These are phyloP conservation scores for Euborellia annulipes DNA, from an alignment of 1,140 invertebrate species.

Conservation along the genomic window DNA sequence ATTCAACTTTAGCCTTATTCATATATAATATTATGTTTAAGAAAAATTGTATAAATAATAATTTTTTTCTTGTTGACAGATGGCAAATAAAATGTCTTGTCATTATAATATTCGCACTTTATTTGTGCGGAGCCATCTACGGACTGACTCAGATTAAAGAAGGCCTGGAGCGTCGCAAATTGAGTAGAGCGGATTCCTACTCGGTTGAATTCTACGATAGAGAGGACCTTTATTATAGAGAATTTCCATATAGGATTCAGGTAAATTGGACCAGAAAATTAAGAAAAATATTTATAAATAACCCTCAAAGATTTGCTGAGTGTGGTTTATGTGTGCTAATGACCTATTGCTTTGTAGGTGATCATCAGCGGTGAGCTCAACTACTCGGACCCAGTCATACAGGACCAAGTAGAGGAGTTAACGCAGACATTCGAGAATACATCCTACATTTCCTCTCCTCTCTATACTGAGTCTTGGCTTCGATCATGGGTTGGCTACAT, in stretches of 20 bases:
- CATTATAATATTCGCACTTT: constrained; percentile 61
- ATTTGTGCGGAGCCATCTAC: constrained; percentile 72
- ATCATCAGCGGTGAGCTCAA: constrained; percentile 69
- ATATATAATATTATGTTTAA: no score
- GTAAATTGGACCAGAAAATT: constrained; percentile 32
- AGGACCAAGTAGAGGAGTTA: constrained; percentile 61
- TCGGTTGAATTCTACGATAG: constrained; percentile 78
- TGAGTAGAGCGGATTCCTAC: constrained; percentile 78
- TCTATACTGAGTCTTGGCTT: constrained; percentile 86
- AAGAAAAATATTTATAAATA: not conserved
- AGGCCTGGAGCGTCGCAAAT: constrained; percentile 69
- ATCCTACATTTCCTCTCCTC: constrained; percentile 54
- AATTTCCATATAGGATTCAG: constrained; percentile 82
- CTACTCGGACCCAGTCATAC: constrained; percentile 66
- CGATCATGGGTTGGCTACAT: constrained; percentile 67
- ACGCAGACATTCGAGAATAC: constrained; percentile 65
- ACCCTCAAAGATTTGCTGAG: not conserved
- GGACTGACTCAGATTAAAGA: constrained; percentile 77
- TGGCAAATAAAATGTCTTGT: constrained; percentile 33
- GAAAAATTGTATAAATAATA: no score
- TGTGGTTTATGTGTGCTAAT: no score
- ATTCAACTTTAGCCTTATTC: no score
- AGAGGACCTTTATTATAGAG: constrained; percentile 76
- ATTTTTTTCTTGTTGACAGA: constrained; percentile 25
- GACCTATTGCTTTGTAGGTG: constrained; percentile 41